Conservation (phyloP, 2,888 invertebrate genomes). For the Volucella zonaria region DNA sequence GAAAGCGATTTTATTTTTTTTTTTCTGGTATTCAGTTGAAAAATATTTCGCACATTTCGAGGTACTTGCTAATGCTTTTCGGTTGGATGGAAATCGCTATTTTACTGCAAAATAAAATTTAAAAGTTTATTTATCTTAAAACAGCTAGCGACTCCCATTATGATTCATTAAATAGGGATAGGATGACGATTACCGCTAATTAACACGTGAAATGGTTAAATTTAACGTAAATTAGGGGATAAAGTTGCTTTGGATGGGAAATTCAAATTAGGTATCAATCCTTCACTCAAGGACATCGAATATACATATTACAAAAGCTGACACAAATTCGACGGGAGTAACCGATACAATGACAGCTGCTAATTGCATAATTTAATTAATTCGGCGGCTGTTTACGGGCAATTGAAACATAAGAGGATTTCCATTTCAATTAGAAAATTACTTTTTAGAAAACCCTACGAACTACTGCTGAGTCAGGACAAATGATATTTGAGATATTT, state of each 20-base stretch:
- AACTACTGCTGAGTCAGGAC: background rate
- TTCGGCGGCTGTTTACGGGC: background rate
- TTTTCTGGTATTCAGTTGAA: no score
- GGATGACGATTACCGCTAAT: background rate
- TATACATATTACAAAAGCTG: background rate
- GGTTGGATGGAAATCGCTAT: background rate
- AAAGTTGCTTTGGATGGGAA: background rate
- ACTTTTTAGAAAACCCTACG: background rate
- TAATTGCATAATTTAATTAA: background rate
- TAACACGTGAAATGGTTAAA: background rate
- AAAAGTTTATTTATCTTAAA: no score
- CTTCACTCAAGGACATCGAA: slow-evolving; percentile 1
- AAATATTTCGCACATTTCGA: slow-evolving; percentile 4
- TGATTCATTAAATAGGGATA: background rate
- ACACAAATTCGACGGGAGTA: slow-evolving; percentile 14
- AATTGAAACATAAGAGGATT: background rate
- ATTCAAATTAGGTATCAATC: slow-evolving; percentile 1
- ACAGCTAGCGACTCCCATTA: background rate
- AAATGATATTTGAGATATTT: background rate
- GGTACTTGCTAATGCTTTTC: background rate
- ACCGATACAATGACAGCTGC: slow-evolving; percentile 15
- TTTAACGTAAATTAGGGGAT: background rate
- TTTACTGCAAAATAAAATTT: background rate
- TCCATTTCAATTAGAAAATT: background rate
- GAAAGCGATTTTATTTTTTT: no score